Conservation (phyloP, 2,113 vertebrate species). For the Turdus rufiventris region DNA sequence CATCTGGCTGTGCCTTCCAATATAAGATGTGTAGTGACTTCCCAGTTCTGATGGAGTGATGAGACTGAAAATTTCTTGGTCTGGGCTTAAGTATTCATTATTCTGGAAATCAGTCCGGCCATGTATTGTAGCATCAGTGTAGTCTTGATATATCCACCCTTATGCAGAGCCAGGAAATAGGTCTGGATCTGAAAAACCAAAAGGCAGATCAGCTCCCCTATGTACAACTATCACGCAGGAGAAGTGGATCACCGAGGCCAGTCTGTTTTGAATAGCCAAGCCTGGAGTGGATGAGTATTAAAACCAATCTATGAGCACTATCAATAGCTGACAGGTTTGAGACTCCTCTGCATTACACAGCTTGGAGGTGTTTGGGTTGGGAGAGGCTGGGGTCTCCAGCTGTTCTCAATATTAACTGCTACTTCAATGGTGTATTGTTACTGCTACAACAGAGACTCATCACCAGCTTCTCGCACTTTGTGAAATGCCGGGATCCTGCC, state of each 20-base stretch:
- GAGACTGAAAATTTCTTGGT: not conserved
- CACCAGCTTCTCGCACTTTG: not conserved
- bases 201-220: not conserved
- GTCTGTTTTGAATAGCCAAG: not conserved
- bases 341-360: not conserved
- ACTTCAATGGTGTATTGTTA: not conserved
- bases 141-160: not conserved
- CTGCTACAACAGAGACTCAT: not conserved
- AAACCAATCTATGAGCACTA: not conserved
- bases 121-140: accelerated
- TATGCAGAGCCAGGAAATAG: not conserved
- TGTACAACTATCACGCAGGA: not conserved
- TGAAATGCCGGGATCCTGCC: not conserved
- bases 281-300: not conserved
- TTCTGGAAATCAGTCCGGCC: not conserved
- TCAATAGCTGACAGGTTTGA: not conserved
- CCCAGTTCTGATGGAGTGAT: not conserved
- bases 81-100: not conserved
- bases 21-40: not conserved
- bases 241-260: not conserved
- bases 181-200: not conserved
- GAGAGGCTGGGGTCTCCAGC: not conserved
- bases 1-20: not conserved
- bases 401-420: not conserved
- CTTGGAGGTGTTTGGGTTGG: not conserved